Evolutionary conservation across 1,140 invertebrate species (phyloP), one percentile per base, ranked within the genome.

Genomic region (Dendroctonus ponderosae): DNA sequence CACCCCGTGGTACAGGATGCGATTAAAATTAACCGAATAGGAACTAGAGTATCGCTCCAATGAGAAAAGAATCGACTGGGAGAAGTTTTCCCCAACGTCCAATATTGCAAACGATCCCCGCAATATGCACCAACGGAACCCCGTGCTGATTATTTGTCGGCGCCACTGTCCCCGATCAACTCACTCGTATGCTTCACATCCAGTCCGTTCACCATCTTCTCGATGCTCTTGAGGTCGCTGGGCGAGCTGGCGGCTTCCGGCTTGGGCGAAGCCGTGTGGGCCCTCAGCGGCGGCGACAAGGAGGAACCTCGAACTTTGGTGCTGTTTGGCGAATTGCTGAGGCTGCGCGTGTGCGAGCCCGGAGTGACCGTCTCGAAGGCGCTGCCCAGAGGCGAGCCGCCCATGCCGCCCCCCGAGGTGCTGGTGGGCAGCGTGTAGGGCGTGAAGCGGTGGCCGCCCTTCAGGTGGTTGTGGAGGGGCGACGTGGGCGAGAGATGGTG

Each of bases 121-220:
- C 50, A 52, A 6, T 26, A 52, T 52, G 9, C 50, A n/a, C 50
- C 37, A 52, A 52, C 9, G 2, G 9, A 46, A 46, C 1, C 26
- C 26, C 26, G 26, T 26, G 26, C 26, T 68, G 69, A 77, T 74
- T 74, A 76, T 70, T 76, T 75, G 39, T 76, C 72, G 56, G 57
- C 59, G 15, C n/a, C 46, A 42, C 75, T 75, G 9, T 76, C 66
- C 26, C 58, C 66, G 43, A 51, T 56, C 44, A 67, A 49, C 50
- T 67, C 66, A 53, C 66, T 67, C 48, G 50, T 62, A 65, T 79
- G 76, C 77, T 91, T 89, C 51, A 90, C 87, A 78, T 96, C 93
- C 38, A 97, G 81, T 0, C 93, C 94, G 80, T 96, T 96, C 67
- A 97, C 92, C 94, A 96, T 97, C 77, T 95, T 94, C 80, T 97